These are phyloP conservation scores for Drosophila maculinotata DNA, from an alignment of 2,888 invertebrate species.

Conservation along the genomic window DNA sequence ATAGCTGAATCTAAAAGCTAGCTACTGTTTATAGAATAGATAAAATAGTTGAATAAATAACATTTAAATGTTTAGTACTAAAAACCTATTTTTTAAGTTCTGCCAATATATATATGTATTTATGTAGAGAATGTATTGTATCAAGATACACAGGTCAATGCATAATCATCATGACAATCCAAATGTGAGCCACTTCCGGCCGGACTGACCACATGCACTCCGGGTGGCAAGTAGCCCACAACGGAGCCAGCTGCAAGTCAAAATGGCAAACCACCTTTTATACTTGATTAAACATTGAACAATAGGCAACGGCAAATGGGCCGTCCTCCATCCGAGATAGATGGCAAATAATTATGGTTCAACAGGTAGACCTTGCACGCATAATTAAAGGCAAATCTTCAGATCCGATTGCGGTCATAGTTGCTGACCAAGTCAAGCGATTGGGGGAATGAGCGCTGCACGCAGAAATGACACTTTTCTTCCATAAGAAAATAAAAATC, in stretches of 20 bases:
- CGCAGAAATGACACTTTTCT: conserved; percentile 24
- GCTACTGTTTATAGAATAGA: too few species aligned
- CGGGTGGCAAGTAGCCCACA: conserved; percentile 29
- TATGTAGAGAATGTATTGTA: too few species aligned
- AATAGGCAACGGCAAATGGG: conserved; percentile 12
- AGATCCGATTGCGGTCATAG: conserved; percentile 32
- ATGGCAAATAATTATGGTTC: conserved; percentile 60
- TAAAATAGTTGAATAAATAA: too few species aligned
- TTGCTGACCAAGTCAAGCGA: conserved; percentile 15
- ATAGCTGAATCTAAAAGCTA: too few species aligned
- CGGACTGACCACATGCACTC: conserved; percentile 10
- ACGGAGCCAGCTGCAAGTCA: conserved; percentile 6
- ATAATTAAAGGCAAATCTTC: conserved; percentile 49
- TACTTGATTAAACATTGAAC: conserved; percentile 66
- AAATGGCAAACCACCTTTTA: conserved; percentile 39
- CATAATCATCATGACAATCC: conserved; percentile 10
- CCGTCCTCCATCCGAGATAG: conserved; percentile 4
- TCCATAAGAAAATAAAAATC: conserved; percentile 53
- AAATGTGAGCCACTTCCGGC: conserved; percentile 20
- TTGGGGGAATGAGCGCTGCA: conserved; percentile 5
- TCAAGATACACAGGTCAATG: neutral
- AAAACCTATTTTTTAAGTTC: too few species aligned
- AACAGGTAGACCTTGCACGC: conserved; percentile 45
- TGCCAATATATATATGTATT: too few species aligned
- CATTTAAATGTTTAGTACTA: too few species aligned